Conservation (phyloP, 2,113 vertebrate genomes). For the Delphinapterus leucas region DNA sequence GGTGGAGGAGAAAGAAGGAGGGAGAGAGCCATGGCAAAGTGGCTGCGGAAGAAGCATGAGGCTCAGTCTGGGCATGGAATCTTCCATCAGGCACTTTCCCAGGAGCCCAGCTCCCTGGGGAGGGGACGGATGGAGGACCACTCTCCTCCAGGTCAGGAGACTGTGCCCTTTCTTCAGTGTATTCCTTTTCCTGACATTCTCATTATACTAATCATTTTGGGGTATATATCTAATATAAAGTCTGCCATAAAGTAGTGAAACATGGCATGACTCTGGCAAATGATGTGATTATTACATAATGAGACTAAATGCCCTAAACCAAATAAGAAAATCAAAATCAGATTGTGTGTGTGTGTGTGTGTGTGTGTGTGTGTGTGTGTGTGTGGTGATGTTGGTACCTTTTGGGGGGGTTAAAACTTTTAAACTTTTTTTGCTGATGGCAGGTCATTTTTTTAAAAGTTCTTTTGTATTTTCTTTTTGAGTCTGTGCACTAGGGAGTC, state of each 20-base stretch:
- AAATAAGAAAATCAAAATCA: neutral
- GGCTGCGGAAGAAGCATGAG: accelerated
- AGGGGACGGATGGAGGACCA: accelerated
- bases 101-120: neutral
- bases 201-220: accelerated
- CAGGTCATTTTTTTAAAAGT: slow-evolving; percentile 81
- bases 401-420: no score
- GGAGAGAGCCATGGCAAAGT: accelerated
- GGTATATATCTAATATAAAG: accelerated
- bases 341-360: neutral
- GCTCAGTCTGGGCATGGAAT: accelerated
- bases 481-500: slow-evolving; percentile 87
- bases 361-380: neutral
- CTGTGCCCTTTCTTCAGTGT: neutral
- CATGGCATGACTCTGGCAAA: neutral
- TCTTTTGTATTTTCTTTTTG: slow-evolving; percentile 79
- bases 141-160: neutral
- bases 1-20: no score
- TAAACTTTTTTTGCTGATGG: slow-evolving; percentile 82
- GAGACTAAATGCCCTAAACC: neutral
- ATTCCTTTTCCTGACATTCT: neutral
- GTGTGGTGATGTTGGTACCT: neutral
- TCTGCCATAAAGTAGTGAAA: neutral
- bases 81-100: neutral
- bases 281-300: neutral